A percentile compares a stretch with the other conserved stretches of the same genome.
These are phyloP conservation scores for Stomatorhinus walkeri DNA, from an alignment of 2,797 vertebrate genomes.

Conservation along the genomic window DNA sequence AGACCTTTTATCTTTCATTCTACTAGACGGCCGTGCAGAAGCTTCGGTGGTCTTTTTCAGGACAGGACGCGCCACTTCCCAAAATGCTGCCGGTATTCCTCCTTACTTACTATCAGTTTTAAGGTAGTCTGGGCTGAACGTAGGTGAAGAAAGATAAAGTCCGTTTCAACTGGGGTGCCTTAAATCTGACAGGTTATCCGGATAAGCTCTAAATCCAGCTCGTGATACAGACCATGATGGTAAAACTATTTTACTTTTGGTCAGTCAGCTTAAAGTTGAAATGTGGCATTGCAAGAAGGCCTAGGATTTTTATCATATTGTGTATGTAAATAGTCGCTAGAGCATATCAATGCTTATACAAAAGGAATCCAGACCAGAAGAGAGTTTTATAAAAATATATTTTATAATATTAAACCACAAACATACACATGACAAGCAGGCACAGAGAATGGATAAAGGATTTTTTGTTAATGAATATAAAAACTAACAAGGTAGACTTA, in stretches of 20 bases:
- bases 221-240: neutral
- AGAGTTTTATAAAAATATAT: neutral
- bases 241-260: neutral
- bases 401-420: neutral
- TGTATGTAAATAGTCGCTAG: neutral
- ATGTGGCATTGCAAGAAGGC: neutral
- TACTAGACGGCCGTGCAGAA: neutral
- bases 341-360: neutral
- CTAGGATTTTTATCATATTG: neutral
- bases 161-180: neutral
- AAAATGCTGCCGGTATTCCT: neutral
- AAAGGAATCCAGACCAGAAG: neutral
- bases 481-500: neutral
- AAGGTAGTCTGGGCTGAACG: neutral
- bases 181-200: neutral
- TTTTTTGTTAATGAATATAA: neutral
- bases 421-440: neutral
- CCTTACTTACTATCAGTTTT: neutral
- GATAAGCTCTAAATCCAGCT: neutral
- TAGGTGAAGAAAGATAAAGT: neutral
- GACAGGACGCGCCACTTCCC: neutral
- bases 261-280: neutral
- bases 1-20: constrained; percentile 27
- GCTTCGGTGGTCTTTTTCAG: neutral
- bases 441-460: neutral